phyloP scores from a whole-genome alignment of 2,113 vertebrate genomes.

The Aspiorhynchus laticeps region DNA sequence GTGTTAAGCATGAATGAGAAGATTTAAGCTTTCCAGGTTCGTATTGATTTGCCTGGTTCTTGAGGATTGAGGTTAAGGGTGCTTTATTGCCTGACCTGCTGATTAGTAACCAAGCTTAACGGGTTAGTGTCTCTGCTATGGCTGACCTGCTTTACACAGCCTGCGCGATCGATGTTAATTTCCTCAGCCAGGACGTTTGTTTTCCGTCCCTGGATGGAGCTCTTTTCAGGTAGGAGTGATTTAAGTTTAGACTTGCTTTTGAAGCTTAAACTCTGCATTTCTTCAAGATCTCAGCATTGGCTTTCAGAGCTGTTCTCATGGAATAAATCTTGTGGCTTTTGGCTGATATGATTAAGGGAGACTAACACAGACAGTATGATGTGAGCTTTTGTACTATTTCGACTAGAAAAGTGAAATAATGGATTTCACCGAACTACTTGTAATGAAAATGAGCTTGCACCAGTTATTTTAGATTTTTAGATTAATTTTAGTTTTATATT shows the following conservation, averaged over 20 bases:
- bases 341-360: neutral
- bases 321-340: constrained; percentile 13
- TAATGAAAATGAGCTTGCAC: neutral
- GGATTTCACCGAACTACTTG: neutral
- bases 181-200: neutral
- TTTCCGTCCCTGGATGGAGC: neutral
- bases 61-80: constrained; percentile 27
- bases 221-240: constrained; percentile 9
- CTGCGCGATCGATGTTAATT: neutral
- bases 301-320: neutral
- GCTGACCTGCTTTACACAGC: neutral
- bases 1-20: neutral
- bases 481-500: neutral
- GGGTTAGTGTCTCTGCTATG: neutral
- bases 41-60: neutral
- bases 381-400: neutral
- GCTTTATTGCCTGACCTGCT: constrained; percentile 29
- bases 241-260: constrained; percentile 21
- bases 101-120: constrained; percentile 28
- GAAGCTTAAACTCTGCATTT: constrained; percentile 21
- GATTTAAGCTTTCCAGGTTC: neutral
- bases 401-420: neutral
- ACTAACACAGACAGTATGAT: neutral
- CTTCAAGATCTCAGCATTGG: neutral
- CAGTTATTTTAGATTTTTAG: neutral